A percentile compares a stretch with the other conserved stretches of the same genome.
phyloP scores from a whole-genome alignment of 1,140 invertebrate genomes.

The Drosophila paulistorum region DNA sequence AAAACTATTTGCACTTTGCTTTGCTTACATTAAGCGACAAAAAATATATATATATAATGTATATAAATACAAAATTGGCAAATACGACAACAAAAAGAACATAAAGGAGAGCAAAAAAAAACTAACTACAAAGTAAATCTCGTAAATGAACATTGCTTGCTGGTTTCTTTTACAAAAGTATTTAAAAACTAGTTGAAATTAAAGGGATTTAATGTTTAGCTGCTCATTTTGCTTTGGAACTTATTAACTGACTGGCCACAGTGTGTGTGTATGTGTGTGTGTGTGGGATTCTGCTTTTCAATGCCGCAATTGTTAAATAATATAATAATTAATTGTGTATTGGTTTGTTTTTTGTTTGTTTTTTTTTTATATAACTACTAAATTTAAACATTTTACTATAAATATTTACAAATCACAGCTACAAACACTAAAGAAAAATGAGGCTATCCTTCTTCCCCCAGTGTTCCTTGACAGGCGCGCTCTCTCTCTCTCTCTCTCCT shows the following conservation, averaged over 20 bases:
- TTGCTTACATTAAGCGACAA: slow-evolving; percentile 42
- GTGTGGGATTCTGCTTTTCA: not conserved
- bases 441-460: slow-evolving; percentile 44
- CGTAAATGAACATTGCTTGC: too few species aligned
- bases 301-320: slow-evolving; percentile 47
- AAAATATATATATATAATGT: too few species aligned
- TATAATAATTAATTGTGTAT: slow-evolving; percentile 58
- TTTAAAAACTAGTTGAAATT: slow-evolving; percentile 29
- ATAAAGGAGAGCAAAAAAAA: not conserved
- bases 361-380: slow-evolving; percentile 62
- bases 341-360: slow-evolving; percentile 19
- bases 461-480: slow-evolving; percentile 61
- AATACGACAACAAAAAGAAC: slow-evolving; percentile 20
- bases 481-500: too few species aligned
- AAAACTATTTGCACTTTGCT: slow-evolving; percentile 32
- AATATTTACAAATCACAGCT: slow-evolving; percentile 80
- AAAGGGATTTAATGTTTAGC: slow-evolving; percentile 37
- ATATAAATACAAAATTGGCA: slow-evolving; percentile 78
- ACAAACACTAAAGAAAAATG: slow-evolving; percentile 64
- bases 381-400: slow-evolving; percentile 77
- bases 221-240: slow-evolving; percentile 53
- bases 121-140: not conserved
- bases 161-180: too few species aligned
- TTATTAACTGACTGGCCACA: slow-evolving; percentile 38
- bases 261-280: slow-evolving; percentile 20